These are phyloP conservation scores for Gopherus evgoodei DNA, from an alignment of 2,113 vertebrate genomes.

Conservation along the genomic window DNA sequence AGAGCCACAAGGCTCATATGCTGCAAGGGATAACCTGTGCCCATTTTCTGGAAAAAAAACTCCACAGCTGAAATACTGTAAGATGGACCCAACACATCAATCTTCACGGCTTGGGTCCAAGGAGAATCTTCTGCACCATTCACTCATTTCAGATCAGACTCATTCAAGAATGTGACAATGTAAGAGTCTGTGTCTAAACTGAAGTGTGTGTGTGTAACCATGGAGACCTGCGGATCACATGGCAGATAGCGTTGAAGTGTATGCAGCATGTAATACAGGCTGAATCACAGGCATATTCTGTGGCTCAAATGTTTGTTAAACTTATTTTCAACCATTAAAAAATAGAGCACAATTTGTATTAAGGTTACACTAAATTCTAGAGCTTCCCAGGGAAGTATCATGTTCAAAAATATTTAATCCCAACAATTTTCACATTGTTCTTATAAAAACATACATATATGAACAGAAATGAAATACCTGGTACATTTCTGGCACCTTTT, in stretches of 20 bases:
- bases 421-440: conserved; percentile 70
- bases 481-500: conserved; percentile 64
- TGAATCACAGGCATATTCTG: background rate
- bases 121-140: background rate
- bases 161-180: background rate
- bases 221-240: background rate
- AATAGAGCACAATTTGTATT: background rate
- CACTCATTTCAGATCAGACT: background rate
- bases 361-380: background rate
- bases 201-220: background rate
- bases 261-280: background rate
- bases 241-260: background rate
- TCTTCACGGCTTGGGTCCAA: background rate
- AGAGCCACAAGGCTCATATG: background rate
- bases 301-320: background rate
- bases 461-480: conserved; percentile 69
- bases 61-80: background rate
- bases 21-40: background rate
- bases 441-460: conserved; percentile 79
- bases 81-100: background rate
- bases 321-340: background rate
- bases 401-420: conserved; percentile 79
- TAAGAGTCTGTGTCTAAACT: background rate
- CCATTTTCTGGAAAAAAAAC: background rate
- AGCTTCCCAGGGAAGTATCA: conserved; percentile 66